phyloP scores from a whole-genome alignment of 2,888 invertebrate species.

The Ochropleura leucogaster region DNA sequence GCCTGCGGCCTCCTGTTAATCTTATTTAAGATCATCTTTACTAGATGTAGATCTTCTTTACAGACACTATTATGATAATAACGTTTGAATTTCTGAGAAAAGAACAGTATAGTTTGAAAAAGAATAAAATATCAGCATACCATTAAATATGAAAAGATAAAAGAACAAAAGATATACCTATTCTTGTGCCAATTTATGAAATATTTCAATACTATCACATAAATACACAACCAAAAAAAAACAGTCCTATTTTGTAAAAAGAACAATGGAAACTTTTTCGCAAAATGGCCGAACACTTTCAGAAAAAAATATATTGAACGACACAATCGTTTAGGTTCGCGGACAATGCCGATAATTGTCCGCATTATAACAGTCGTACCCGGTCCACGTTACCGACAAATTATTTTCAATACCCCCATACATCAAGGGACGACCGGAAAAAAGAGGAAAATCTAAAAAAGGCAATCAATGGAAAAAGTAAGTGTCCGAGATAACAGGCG shows the following conservation, averaged over 20 bases:
- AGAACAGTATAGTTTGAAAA: not conserved
- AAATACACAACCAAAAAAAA: constrained; percentile 7
- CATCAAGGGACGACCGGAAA: constrained; percentile 62
- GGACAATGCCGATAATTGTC: constrained; percentile 61
- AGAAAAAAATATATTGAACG: constrained; percentile 49
- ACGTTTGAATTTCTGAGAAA: constrained; percentile 25
- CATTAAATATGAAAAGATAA: not conserved
- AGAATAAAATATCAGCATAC: not conserved
- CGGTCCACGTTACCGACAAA: constrained; percentile 52
- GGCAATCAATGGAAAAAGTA: constrained; percentile 74
- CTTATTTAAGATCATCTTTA: constrained; percentile 56
- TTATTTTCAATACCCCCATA: constrained; percentile 65
- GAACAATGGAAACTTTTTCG: constrained; percentile 46
- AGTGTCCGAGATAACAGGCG: constrained; percentile 73
- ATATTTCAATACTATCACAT: constrained; percentile 12
- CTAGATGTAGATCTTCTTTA: constrained; percentile 24
- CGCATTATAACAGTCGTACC: constrained; percentile 49
- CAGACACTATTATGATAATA: constrained; percentile 19
- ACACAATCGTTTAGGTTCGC: constrained; percentile 44
- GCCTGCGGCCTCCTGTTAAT: constrained; percentile 45
- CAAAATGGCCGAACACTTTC: constrained; percentile 35
- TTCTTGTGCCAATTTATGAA: constrained; percentile 1
- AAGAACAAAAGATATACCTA: not conserved
- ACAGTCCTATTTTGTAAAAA: constrained; percentile 21
- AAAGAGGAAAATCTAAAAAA: constrained; percentile 68